These are phyloP conservation scores for Anoplopoma fimbria DNA, from an alignment of 2,113 vertebrate genomes.

Conservation along the genomic window DNA sequence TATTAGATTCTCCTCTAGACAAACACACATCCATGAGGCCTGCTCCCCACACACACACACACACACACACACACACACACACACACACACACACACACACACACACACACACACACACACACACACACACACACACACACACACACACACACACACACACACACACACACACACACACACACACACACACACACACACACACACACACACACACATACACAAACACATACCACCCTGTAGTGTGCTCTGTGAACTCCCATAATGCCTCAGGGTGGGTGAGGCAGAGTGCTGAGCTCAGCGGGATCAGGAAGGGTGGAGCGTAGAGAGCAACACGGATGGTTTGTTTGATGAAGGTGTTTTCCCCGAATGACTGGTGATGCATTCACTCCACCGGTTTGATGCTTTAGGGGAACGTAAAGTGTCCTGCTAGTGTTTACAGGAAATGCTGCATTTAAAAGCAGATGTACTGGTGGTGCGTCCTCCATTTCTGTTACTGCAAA, in stretches of 20 bases:
- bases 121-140: background rate
- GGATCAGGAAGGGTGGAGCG: constrained; percentile 26
- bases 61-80: background rate
- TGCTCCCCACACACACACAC: background rate
- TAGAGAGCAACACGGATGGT: background rate
- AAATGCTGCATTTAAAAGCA: background rate
- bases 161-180: background rate
- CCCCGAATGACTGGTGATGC: background rate
- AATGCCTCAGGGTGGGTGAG: constrained; percentile 48
- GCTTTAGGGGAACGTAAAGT: background rate
- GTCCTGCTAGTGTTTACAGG: background rate
- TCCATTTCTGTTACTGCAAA: background rate
- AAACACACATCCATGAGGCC: background rate
- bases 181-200: constrained; percentile 1
- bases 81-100: background rate
- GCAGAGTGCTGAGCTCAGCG: constrained; percentile 61
- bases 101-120: background rate
- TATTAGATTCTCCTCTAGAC: constrained; percentile 3
- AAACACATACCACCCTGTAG: background rate
- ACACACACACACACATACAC: background rate
- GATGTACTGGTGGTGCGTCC: background rate
- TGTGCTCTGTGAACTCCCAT: constrained; percentile 42
- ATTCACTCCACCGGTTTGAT: background rate
- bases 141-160: background rate
- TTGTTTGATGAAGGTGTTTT: background rate